Percentiles rank a stretch among this genome's conserved stretches.
Conservation (phyloP, 2,888 invertebrate species). For the Hyles lineata region DNA sequence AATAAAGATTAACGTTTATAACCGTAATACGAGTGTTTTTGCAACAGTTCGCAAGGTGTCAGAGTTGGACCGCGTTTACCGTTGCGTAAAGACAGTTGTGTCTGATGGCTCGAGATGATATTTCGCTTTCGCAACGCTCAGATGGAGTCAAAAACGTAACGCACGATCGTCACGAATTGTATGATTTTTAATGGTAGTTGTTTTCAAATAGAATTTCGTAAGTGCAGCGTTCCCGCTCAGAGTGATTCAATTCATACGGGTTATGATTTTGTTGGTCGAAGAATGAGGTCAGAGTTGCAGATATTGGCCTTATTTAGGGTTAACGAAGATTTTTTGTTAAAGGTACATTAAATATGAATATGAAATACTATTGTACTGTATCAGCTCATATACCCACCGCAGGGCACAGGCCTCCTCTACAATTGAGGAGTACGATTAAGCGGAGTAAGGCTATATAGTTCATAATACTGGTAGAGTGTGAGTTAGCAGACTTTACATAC, state of each 20-base stretch:
- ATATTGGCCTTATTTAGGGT: too few relatives aligned
- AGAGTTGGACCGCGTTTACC: slow-evolving; percentile 29
- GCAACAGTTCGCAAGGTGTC: slow-evolving; percentile 26
- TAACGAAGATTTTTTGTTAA: too few relatives aligned
- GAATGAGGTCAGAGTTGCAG: neutral
- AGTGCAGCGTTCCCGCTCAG: slow-evolving; percentile 6
- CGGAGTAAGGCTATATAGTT: too few relatives aligned
- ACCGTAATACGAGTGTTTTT: slow-evolving; percentile 13
- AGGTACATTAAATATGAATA: too few relatives aligned
- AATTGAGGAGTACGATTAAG: too few relatives aligned
- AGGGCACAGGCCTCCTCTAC: too few relatives aligned
- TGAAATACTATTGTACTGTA: too few relatives aligned
- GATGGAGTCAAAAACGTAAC: slow-evolving; percentile 27
- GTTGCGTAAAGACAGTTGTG: slow-evolving; percentile 32
- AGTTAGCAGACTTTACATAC: too few relatives aligned
- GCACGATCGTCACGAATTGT: slow-evolving; percentile 36
- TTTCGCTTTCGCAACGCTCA: slow-evolving; percentile 33
- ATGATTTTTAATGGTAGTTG: slow-evolving; percentile 33
- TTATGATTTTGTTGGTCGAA: neutral
- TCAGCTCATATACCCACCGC: too few relatives aligned
- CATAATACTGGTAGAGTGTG: too few relatives aligned
- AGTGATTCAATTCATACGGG: neutral
- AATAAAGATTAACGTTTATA: slow-evolving; percentile 14
- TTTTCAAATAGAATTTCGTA: slow-evolving; percentile 32
- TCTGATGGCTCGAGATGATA: slow-evolving; percentile 26